Evolutionary conservation across 2,797 vertebrate species (phyloP), one percentile per base, ranked within the genome.

Genomic region (Acrossocheilus wenchowensis): DNA sequence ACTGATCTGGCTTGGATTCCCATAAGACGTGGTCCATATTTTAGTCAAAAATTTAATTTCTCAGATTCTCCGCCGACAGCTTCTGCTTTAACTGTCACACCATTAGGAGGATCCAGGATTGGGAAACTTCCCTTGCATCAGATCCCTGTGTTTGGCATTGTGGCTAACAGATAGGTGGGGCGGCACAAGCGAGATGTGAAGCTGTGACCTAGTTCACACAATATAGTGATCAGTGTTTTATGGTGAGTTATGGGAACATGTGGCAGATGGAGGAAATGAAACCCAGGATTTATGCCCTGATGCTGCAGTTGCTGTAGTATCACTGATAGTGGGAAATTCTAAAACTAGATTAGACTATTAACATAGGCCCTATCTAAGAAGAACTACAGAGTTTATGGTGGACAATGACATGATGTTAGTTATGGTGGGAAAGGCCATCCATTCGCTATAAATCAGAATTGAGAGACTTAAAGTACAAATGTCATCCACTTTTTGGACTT

Each of bases 201-300:
- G 2, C 50, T 52, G 0, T 36, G 50, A 78, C 50, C 36, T 41
- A 23, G 26, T 81, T 81, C 30, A 69, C 9, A 45, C 1, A 9
- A 39, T 39, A 81, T 9, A 8, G 62, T 17, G 41, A 50, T 48
- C 48, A 0, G 23, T 23, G 26, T 54, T 81, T 81, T n/a, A 82
- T 43, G 23, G 5, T 23, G 39, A 45, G n/a, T 83, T 23, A 83
- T 45, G 39, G 36, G n/a, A 73, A 60, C n/a, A n/a, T 72, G 81
- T 8, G 14, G 8, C 43, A 57, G 34, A 41, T 5, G 12, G 57
- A 83, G 57, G 71, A 75, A 75, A 34, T 75, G 57, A 83, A 83
- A 83, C 19, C 52, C 36, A 15, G 39, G 23, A 12, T 43, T 30
- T 54, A 43, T 60, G n/a, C 3, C 6, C 7, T 62, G 17, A 45